These are phyloP conservation scores for Uloborus plumipes DNA, from an alignment of 2,888 invertebrate genomes.

Conservation along the genomic window DNA sequence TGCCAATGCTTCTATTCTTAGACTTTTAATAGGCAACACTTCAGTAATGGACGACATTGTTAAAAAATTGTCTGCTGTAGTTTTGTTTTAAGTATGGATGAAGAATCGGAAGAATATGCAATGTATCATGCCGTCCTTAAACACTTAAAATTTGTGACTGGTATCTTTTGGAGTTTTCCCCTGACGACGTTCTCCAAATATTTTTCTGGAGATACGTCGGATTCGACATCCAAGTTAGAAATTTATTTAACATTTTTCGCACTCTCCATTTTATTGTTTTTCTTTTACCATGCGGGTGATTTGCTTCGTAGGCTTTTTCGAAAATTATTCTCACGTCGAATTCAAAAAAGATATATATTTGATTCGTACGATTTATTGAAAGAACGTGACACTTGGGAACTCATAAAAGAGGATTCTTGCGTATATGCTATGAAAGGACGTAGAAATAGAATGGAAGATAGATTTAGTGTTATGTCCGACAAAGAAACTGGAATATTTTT, in stretches of 20 bases:
- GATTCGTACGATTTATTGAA: conserved; percentile 16
- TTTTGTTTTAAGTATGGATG: conserved; percentile 81
- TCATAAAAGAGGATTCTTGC: conserved; percentile 79
- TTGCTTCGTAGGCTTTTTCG: conserved; percentile 82
- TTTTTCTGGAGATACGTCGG: conserved; percentile 16
- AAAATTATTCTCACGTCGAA: conserved; percentile 76
- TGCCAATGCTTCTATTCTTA: too few species aligned
- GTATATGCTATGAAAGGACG: conserved; percentile 93
- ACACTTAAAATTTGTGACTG: conserved; percentile 87
- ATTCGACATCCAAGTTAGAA: conserved; percentile 80
- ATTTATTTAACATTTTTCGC: conserved; percentile 81
- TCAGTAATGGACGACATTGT: neutral
- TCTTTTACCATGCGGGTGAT: conserved; percentile 63
- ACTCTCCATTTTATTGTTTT: conserved; percentile 74
- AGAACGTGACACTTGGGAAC: conserved; percentile 77
- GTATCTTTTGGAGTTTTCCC: conserved; percentile 83
- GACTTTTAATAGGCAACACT: neutral
- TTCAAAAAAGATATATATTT: conserved; percentile 38
- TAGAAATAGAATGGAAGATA: conserved; percentile 92
- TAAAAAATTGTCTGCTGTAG: neutral
- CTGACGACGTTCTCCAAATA: conserved; percentile 78
- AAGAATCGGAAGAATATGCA: conserved; percentile 90
- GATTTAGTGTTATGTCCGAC: conserved; percentile 89
- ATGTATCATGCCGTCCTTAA: conserved; percentile 89
- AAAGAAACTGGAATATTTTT: conserved; percentile 87